These are phyloP conservation scores for Clarias gariepinus DNA, from an alignment of 2,113 vertebrate species.

Conservation along the genomic window DNA sequence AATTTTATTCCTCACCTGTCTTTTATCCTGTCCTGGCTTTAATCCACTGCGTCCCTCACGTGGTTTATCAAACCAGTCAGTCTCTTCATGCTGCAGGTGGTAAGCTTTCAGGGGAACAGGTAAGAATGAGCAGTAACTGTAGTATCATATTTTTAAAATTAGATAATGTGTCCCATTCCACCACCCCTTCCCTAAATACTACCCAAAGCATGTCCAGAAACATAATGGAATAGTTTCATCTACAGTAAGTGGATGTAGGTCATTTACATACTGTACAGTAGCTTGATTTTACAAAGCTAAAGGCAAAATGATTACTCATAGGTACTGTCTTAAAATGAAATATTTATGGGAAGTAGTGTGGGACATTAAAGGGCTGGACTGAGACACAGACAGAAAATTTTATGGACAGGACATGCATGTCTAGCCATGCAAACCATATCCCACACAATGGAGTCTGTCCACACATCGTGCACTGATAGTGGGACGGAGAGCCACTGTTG, in stretches of 20 bases:
- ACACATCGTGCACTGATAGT: constrained; percentile 47
- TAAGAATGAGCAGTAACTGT: constrained; percentile 68
- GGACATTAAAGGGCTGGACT: constrained; percentile 27
- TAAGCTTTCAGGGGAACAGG: constrained; percentile 85
- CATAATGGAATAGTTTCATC: not conserved
- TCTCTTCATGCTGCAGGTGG: constrained; percentile 95
- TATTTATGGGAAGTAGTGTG: constrained; percentile 18
- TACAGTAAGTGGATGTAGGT: not conserved
- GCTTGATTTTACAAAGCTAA: not conserved
- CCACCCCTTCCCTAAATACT: constrained; percentile 26
- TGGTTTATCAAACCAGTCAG: constrained; percentile 99
- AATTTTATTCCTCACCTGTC: constrained; percentile 74
- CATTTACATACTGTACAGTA: not conserved
- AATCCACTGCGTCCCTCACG: constrained; percentile 80
- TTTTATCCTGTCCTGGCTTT: constrained; percentile 82
- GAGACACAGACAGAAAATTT: constrained; percentile 22
- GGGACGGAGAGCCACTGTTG: constrained; percentile 23
- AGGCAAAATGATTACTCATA: constrained; percentile 15
- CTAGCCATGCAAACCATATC: constrained; percentile 51
- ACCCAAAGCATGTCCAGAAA: constrained; percentile 14
- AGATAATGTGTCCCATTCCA: constrained; percentile 27
- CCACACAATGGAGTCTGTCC: constrained; percentile 7
- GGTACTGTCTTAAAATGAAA: constrained; percentile 33
- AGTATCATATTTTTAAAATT: constrained; percentile 18
- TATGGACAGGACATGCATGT: constrained; percentile 58